phyloP scores from a whole-genome alignment of 2,797 vertebrate genomes.

The Rhyacichthys aspro region DNA sequence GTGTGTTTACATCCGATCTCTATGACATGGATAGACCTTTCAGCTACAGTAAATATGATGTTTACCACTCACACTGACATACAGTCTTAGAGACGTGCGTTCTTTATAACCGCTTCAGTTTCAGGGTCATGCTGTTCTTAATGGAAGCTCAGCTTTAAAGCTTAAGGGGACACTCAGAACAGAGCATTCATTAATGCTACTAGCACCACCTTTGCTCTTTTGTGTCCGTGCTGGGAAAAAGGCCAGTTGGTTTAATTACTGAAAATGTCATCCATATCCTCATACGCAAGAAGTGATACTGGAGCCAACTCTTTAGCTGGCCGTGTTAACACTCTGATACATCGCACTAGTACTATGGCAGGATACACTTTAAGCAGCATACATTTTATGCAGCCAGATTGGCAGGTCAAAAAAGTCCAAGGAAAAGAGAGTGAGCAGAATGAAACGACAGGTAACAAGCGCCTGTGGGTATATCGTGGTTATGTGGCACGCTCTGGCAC shows the following conservation, averaged over 20 bases:
- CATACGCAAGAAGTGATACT: slow-evolving; percentile 4
- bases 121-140: slow-evolving; percentile 8
- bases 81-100: not conserved
- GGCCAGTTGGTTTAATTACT: slow-evolving; percentile 7
- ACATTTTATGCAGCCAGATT: not conserved
- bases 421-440: not conserved
- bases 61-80: not conserved
- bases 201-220: slow-evolving; percentile 14
- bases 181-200: slow-evolving; percentile 15
- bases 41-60: no score
- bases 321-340: not conserved
- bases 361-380: slow-evolving; percentile 1
- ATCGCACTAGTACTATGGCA: not conserved
- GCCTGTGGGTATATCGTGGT: slow-evolving; percentile 10
- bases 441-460: slow-evolving; percentile 2
- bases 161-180: slow-evolving; percentile 2
- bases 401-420: no score
- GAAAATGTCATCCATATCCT: slow-evolving; percentile 7
- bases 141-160: slow-evolving; percentile 1
- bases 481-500: not conserved
- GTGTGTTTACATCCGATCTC: no score
- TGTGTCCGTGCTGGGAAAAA: slow-evolving; percentile 12
- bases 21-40: not conserved
- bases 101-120: not conserved
- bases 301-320: not conserved